Base-by-base conservation (phyloP, 2,888 invertebrate species). In the Liodrosophila aerea region DNA sequence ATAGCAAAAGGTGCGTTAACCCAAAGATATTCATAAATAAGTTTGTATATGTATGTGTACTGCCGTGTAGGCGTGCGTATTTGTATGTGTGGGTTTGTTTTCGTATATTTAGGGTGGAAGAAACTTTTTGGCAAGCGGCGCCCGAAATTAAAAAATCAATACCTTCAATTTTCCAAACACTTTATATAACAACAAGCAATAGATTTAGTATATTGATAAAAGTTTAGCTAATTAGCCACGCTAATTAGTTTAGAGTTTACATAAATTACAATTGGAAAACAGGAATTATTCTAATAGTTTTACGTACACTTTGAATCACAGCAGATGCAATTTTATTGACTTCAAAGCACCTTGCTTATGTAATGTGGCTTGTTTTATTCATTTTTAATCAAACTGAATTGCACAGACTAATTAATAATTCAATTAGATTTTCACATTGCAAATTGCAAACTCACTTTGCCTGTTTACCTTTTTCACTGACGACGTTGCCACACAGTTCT, bases 1-100 rank as follows among this genome's bases (percentile, higher is more conserved):
- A 69, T 36, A 7, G 7, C 22, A 41, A 65, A 71, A 72, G 63
- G 74, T 69, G 56, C 76, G 64, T 74, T 64, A 72, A 74, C 74
- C 74, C 66, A 80, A 74, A n/a, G n/a, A 76, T 58, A 36, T 61
- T 27, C 30, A 50, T 47, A 49, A 33, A 15, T n/a, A 16, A 18
- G 12, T 27, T 31, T 22, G 3, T 46, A 16, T 30, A 9, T 29
- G 8, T 7, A 1, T 7, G 29, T 7, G 29, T n/a, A n/a, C n/a
- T n/a, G n/a, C n/a, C n/a, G 16, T 16, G 7, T 37, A 9, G n/a
- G 18, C 3, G 13, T n/a, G 15, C 16, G n/a, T 64, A 44, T 58
- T 39, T 59, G 16, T 7, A 22, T 43, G 37, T 33, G 34, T 29
- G 15, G 18, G 30, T 49, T 8, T 12, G 41, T n/a, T 11, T 33